Evolutionary conservation across 1,140 invertebrate genomes (phyloP).

Genomic region (Papilio helenus): DNA sequence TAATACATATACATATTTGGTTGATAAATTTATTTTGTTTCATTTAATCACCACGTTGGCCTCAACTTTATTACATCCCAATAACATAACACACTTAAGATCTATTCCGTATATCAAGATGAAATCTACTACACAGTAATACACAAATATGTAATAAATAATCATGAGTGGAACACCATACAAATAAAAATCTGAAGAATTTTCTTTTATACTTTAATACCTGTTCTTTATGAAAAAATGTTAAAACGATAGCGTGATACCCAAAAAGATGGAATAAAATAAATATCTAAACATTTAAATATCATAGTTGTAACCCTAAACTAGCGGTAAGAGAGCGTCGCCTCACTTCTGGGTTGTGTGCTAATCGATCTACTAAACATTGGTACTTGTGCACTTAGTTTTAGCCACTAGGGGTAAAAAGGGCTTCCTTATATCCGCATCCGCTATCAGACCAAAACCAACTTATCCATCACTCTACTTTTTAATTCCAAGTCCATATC

Average conservation of each 20-base stretch:
- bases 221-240: no score
- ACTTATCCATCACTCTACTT: not conserved
- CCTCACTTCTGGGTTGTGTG: slow-evolving; percentile 59
- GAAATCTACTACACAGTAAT: not conserved
- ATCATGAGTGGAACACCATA: not conserved
- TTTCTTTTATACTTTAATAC: no score
- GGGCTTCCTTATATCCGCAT: slow-evolving; percentile 27
- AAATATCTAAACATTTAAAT: not conserved
- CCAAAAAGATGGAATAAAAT: no score
- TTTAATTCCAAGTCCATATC: not conserved
- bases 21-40: not conserved
- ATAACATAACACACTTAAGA: no score
- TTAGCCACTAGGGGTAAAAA: slow-evolving; percentile 28
- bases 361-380: slow-evolving; percentile 74
- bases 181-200: not conserved
- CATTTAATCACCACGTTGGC: not conserved
- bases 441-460: not conserved
- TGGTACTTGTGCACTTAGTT: slow-evolving; percentile 45
- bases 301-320: slow-evolving; percentile 54
- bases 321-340: slow-evolving; percentile 44
- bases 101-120: not conserved
- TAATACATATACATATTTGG: no score
- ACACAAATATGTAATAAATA: not conserved
- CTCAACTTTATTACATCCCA: not conserved
- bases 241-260: no score